These are phyloP conservation scores for Suricata suricatta DNA, from an alignment of 2,113 vertebrate species.

Conservation along the genomic window DNA sequence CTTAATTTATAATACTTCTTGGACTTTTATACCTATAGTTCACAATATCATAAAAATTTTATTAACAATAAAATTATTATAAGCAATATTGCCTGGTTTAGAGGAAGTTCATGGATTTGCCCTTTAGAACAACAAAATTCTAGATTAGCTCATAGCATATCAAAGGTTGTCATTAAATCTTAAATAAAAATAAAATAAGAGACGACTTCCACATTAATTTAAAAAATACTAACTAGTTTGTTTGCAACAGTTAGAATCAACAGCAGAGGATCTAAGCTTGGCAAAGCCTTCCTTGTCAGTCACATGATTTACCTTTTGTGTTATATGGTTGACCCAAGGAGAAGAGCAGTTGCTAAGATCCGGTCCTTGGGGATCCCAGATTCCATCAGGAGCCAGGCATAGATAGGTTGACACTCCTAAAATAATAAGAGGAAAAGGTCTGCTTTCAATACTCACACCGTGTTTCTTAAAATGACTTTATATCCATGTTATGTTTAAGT, in stretches of 20 bases:
- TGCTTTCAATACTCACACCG: slow-evolving; percentile 6
- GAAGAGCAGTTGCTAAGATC: slow-evolving; percentile 99
- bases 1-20: slow-evolving; percentile 8
- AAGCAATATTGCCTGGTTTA: slow-evolving; percentile 8
- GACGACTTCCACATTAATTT: neutral
- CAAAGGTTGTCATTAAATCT: neutral
- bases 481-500: neutral
- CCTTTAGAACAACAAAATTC: slow-evolving; percentile 30
- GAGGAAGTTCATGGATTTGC: neutral
- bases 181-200: neutral
- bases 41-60: neutral
- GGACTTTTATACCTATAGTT: slow-evolving; percentile 33
- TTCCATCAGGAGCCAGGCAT: slow-evolving; percentile 91
- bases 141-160: neutral
- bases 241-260: neutral
- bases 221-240: neutral
- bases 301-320: slow-evolving; percentile 92
- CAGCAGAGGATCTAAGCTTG: neutral
- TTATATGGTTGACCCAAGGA: slow-evolving; percentile 96
- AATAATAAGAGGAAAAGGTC: slow-evolving; percentile 45
- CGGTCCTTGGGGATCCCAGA: slow-evolving; percentile 96
- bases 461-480: neutral
- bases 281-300: neutral
- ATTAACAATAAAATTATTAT: slow-evolving; percentile 46
- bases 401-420: slow-evolving; percentile 93